These are phyloP conservation scores for Acanthoscelides obtectus DNA, from an alignment of 2,888 invertebrate species.

Conservation along the genomic window DNA sequence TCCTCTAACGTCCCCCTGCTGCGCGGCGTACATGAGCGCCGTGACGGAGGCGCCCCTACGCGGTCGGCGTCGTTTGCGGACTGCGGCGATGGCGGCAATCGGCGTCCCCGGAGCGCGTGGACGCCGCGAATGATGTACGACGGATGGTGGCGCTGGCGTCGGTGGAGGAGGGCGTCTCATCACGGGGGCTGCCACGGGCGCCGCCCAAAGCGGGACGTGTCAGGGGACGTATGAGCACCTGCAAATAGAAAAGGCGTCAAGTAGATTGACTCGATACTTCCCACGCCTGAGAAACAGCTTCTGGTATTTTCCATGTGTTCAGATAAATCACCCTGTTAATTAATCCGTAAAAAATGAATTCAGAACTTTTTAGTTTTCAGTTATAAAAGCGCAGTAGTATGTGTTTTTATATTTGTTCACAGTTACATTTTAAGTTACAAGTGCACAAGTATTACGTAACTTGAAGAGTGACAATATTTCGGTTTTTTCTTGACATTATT, in stretches of 20 bases:
- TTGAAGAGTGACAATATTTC: no score
- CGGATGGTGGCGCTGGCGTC: slow-evolving; percentile 12
- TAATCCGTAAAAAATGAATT: no score
- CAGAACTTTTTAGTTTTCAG: no score
- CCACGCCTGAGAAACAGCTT: slow-evolving; percentile 20
- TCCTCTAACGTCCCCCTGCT: slow-evolving; percentile 76
- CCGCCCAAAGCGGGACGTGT: slow-evolving; percentile 9
- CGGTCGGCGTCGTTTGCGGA: slow-evolving; percentile 22
- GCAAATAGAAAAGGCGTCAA: no score
- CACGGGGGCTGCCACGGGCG: slow-evolving; percentile 8
- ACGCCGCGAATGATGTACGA: slow-evolving; percentile 51
- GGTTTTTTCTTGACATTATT: no score
- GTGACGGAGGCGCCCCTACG: slow-evolving; percentile 56
- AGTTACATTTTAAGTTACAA: no score
- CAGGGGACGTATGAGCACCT: slow-evolving; percentile 8
- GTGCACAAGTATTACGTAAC: no score
- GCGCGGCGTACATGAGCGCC: slow-evolving; percentile 87
- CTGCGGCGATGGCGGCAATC: slow-evolving; percentile 14
- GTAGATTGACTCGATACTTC: not conserved
- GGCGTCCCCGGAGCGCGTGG: slow-evolving; percentile 56
- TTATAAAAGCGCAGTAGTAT: no score
- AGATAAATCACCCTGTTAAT: no score
- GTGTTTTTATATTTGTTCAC: no score
- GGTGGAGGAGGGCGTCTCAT: slow-evolving; percentile 1
- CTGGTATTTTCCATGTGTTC: no score